Base-by-base conservation (phyloP, 2,888 invertebrate species). In the Sphinx pinastri region DNA sequence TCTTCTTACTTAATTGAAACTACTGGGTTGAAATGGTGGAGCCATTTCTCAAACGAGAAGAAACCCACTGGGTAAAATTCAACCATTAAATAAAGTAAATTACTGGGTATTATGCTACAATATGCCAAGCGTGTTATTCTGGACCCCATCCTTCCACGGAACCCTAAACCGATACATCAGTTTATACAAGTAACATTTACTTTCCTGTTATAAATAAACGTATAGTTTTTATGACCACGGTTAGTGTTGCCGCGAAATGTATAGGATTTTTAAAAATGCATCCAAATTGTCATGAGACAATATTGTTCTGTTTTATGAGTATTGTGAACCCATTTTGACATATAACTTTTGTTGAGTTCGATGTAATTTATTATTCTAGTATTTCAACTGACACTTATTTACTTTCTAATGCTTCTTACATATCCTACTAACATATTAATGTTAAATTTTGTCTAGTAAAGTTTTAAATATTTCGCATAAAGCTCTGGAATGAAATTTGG, bases 191-290 rank as follows among this genome's bases (percentile, higher is more conserved):
- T 60, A 58, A 60, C 71, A 72, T 70, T 72, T 72, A 19, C 66
- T 77, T 72, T 73, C 69, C 59, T 70, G 68, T 68, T 70, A 68
- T 73, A 75, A 75, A 73, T 73, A 75, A 70, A 72, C 63, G 69
- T 72, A 72, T 67, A 70, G 71, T 73, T 72, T 54, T 69, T 69
- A 63, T 63, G 52, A 69, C 60, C 19, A 54, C 47, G 45, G 51
- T 52, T 63, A 19, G 60, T 63, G 13, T 11, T 14, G 54, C 54
- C 45, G 25, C 25, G 58, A 63, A 19, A 19, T 12, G 11, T 63
- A 47, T n/a, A 47, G 63, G 13, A 13, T 14, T 57, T 59, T 59
- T 38, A 59, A 59, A 59, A 59, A 59, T 59, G 58, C 58, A 59
- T 31, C 58, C 38, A 14, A 31, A 57, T 57, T 57, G 57, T 57